Evolutionary conservation across 2,797 vertebrate genomes (phyloP).

Genomic region (Halcyon chelicuti): DNA sequence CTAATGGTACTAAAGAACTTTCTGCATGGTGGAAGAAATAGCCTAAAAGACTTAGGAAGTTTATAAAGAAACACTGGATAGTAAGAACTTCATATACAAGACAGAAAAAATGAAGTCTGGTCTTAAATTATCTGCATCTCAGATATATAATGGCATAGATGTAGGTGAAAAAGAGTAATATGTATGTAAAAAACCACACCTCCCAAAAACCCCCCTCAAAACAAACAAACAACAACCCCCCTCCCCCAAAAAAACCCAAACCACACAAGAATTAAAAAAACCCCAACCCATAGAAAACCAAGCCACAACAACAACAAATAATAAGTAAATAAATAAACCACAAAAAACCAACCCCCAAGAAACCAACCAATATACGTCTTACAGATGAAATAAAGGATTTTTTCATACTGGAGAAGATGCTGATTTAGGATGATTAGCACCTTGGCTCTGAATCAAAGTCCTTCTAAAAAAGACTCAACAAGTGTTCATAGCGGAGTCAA

Average conservation of each 20-base stretch:
- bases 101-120: background rate
- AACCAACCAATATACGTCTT: background rate
- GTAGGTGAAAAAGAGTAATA: background rate
- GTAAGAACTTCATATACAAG: background rate
- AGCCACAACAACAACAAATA: too few relatives aligned
- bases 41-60: background rate
- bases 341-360: too few relatives aligned
- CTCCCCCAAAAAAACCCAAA: too few relatives aligned
- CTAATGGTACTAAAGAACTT: background rate
- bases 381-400: background rate
- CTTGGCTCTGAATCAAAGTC: background rate
- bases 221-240: background rate
- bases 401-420: background rate
- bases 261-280: too few relatives aligned
- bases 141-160: background rate
- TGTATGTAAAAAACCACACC: background rate
- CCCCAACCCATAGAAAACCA: too few relatives aligned
- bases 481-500: background rate
- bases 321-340: too few relatives aligned
- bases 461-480: background rate
- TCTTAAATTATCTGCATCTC: background rate
- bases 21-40: background rate
- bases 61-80: background rate
- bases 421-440: background rate
- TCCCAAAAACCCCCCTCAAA: too few relatives aligned